Percentiles rank a stretch among this genome's conserved stretches.
Conservation (phyloP, 2,113 vertebrate genomes). For the Stigmatopora nigra region DNA sequence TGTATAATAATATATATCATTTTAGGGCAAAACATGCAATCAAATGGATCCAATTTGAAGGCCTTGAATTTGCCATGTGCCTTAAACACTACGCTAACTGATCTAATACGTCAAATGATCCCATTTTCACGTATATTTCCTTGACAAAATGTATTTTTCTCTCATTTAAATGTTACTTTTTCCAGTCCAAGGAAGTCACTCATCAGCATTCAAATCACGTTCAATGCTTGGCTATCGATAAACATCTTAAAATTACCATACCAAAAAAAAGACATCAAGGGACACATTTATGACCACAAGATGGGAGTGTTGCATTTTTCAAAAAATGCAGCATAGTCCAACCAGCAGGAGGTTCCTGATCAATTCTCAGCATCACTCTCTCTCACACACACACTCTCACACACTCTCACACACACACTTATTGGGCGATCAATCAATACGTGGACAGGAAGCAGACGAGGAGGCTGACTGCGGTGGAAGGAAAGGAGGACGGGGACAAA, state of each 20-base stretch:
- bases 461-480: neutral
- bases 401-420: constrained; percentile 4
- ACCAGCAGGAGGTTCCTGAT: constrained; percentile 9
- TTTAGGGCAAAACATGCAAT: too few relatives aligned
- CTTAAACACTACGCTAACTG: too few relatives aligned
- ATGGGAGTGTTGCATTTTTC: neutral
- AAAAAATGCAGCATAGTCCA: neutral
- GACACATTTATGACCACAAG: neutral
- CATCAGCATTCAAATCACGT: neutral
- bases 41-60: neutral
- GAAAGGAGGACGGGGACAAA: neutral
- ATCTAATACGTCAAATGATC: too few relatives aligned
- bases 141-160: neutral
- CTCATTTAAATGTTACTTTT: neutral
- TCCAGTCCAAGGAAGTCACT: neutral
- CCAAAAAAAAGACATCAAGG: neutral
- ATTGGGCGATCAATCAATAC: constrained; percentile 20
- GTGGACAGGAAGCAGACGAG: neutral
- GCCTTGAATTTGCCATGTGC: neutral
- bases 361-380: constrained; percentile 19
- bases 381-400: neutral
- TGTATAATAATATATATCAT: too few relatives aligned
- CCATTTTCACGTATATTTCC: too few relatives aligned
- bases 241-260: neutral
- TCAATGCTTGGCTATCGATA: neutral